Conservation (phyloP, 1,140 invertebrate genomes). For the Drosophila ambigua region DNA sequence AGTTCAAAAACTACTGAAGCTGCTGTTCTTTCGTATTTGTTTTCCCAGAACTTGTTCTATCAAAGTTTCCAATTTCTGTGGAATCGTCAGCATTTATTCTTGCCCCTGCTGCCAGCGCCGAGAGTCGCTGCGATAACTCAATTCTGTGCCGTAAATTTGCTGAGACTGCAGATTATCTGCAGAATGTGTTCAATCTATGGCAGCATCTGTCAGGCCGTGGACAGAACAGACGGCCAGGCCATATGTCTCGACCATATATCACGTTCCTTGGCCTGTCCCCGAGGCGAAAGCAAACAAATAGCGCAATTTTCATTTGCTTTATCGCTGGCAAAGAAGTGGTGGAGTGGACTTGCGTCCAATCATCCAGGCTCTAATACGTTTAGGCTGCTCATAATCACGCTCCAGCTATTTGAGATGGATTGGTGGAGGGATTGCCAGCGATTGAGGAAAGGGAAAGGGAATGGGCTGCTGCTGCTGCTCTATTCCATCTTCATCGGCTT, state of each 20-base stretch:
- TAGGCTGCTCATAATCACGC: slow-evolving; percentile 81
- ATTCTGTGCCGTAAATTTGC: slow-evolving; percentile 51
- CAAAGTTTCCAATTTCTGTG: slow-evolving; percentile 27
- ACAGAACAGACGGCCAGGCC: slow-evolving; percentile 41
- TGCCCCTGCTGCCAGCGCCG: neutral
- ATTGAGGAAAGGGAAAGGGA: slow-evolving; percentile 11
- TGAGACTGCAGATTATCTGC: slow-evolving; percentile 65
- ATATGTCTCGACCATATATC: slow-evolving; percentile 64
- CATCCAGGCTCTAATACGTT: slow-evolving; percentile 69
- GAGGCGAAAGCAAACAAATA: slow-evolving; percentile 61
- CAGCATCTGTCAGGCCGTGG: slow-evolving; percentile 65
- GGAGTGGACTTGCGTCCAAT: slow-evolving; percentile 36
- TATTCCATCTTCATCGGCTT: slow-evolving; percentile 8
- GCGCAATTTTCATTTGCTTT: slow-evolving; percentile 72
- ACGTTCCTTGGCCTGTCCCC: slow-evolving; percentile 13
- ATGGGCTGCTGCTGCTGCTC: slow-evolving; percentile 11
- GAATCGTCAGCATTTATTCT: slow-evolving; percentile 15
- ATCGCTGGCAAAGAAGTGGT: slow-evolving; percentile 33
- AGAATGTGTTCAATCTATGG: slow-evolving; percentile 36
- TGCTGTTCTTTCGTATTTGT: too few relatives aligned
- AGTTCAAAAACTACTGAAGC: too few relatives aligned
- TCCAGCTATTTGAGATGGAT: slow-evolving; percentile 72
- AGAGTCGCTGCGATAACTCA: slow-evolving; percentile 34
- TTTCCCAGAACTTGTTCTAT: too few relatives aligned
- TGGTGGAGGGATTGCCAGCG: slow-evolving; percentile 17